Percentiles rank a stretch among this genome's conserved stretches.
Evolutionary conservation across 2,113 vertebrate genomes (phyloP).

Genomic region (Tupaia chinensis): DNA sequence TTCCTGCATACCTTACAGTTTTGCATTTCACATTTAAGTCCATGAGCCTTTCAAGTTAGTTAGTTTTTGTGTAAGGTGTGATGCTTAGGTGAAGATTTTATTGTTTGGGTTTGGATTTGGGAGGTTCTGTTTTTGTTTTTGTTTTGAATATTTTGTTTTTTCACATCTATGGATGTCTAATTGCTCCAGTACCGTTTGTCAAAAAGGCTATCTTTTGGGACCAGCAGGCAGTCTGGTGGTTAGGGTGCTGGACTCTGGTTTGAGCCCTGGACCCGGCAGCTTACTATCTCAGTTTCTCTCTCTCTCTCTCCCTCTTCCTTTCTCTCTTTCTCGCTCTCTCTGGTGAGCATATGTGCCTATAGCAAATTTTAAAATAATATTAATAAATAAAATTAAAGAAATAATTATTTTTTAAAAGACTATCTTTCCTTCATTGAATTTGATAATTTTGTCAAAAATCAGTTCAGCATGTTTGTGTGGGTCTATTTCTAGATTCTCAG

Average conservation of each 20-base stretch:
- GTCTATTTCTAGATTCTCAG: neutral
- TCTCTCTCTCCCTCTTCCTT: too few relatives aligned
- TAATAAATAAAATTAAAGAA: too few relatives aligned
- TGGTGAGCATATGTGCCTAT: too few relatives aligned
- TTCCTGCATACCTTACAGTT: neutral
- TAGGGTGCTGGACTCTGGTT: too few relatives aligned
- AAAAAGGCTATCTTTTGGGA: neutral
- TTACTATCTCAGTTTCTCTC: too few relatives aligned
- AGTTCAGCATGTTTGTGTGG: neutral
- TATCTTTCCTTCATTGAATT: neutral
- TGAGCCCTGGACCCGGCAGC: too few relatives aligned
- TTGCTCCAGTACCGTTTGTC: neutral
- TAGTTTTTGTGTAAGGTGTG: constrained; percentile 9
- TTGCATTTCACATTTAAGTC: constrained; percentile 18
- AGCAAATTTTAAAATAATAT: too few relatives aligned
- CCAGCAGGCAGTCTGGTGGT: too few relatives aligned
- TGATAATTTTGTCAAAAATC: neutral
- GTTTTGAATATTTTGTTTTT: too few relatives aligned
- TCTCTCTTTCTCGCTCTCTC: too few relatives aligned
- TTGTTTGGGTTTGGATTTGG: neutral
- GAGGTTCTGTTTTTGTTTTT: too few relatives aligned
- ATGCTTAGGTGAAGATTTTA: neutral
- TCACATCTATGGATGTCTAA: neutral
- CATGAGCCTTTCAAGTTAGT: neutral
- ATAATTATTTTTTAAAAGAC: neutral